Evolutionary conservation across 2,888 invertebrate genomes (phyloP).

Genomic region (Cryptocephalus primarius): DNA sequence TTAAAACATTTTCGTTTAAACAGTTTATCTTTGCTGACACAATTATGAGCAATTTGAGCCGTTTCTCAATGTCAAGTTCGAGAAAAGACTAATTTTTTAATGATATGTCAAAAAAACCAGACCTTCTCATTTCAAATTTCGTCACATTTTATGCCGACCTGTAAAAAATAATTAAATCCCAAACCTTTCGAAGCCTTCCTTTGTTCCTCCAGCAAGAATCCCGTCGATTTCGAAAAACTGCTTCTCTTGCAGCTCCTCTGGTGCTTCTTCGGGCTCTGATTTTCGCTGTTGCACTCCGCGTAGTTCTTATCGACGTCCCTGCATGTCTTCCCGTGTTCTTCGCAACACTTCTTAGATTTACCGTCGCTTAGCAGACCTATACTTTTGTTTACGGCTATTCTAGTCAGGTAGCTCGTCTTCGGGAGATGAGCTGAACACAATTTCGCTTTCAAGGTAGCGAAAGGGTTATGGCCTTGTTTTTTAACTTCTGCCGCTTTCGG

Average conservation of each 20-base stretch:
- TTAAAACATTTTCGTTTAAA: no score
- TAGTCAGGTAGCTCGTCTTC: slow-evolving; percentile 34
- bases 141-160: no score
- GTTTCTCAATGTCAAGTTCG: no score
- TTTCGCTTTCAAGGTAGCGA: slow-evolving; percentile 36
- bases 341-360: slow-evolving; percentile 22
- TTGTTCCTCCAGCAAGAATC: slow-evolving; percentile 30
- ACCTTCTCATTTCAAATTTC: no score
- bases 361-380: slow-evolving; percentile 32
- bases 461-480: slow-evolving; percentile 31
- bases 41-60: no score
- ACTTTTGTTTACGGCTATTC: slow-evolving; percentile 37
- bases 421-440: slow-evolving; percentile 38
- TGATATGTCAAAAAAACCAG: no score
- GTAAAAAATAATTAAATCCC: no score
- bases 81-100: no score
- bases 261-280: slow-evolving; percentile 28
- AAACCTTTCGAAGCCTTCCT: slow-evolving; percentile 21
- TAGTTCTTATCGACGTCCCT: slow-evolving; percentile 16
- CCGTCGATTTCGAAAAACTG: slow-evolving; percentile 34
- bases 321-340: slow-evolving; percentile 17
- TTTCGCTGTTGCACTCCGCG: slow-evolving; percentile 25
- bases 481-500: slow-evolving; percentile 30
- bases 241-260: slow-evolving; percentile 23
- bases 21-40: no score